Base-by-base conservation (phyloP, 2,888 invertebrate genomes). In the Brachyptera putata region DNA sequence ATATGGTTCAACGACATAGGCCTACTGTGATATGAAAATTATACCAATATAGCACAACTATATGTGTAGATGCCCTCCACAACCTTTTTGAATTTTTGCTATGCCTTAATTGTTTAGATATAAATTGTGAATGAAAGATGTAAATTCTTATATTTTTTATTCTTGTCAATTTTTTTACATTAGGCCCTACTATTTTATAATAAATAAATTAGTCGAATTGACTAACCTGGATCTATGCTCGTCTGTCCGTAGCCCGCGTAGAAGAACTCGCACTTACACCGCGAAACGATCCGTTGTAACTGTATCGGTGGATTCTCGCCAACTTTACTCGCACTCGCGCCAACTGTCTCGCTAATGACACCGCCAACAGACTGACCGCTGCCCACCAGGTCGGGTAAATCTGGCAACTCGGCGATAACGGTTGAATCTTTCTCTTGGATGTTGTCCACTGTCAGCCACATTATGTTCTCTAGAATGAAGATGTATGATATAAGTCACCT, bases 181-280 rank as follows among this genome's bases (percentile, higher is more conserved):
- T n/a, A n/a, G n/a, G n/a, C n/a, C n/a, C n/a, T n/a, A n/a, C n/a
- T n/a, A n/a, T n/a, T n/a, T n/a, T n/a, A n/a, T n/a, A n/a, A n/a
- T n/a, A n/a, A n/a, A n/a, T n/a, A n/a, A n/a, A n/a, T n/a, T n/a
- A n/a, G n/a, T n/a, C n/a, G n/a, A n/a, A n/a, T n/a, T n/a, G n/a
- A n/a, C n/a, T n/a, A n/a, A n/a, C n/a, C n/a, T 0, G 84, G 84
- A 69, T 87, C 87, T 63, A 86, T 82, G 63, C 82, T 81, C 57
- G 86, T 87, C 71, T 93, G 92, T 56, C 95, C 95, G 72, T 94
- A 96, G 63, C 90, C 89, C 56, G 92, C 94, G 74, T 95, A 99
- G 79, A 95, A 96, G 77, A 99, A 95, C 79, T 98, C 97, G 77
- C 98, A 99, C 71, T 92, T 92, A 77, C 99, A 98, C 1, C 96